These are phyloP conservation scores for Mus spretus DNA, from an alignment of 2,797 vertebrate genomes.

Conservation along the genomic window DNA sequence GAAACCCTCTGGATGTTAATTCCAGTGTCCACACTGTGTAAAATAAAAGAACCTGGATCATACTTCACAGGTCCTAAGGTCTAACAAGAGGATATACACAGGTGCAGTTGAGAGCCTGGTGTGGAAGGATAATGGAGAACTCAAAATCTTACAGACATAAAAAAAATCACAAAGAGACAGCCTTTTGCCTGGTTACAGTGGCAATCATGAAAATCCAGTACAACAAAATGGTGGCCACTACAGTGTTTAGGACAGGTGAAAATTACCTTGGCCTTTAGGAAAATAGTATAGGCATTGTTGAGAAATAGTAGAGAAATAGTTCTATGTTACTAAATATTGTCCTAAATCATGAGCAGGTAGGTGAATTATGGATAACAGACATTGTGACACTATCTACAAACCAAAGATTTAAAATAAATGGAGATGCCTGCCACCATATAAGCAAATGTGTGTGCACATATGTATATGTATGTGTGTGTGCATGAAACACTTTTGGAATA, in stretches of 20 bases:
- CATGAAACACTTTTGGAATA: too few relatives aligned
- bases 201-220: background rate
- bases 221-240: background rate
- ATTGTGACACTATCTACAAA: background rate
- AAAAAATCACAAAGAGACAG: background rate
- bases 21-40: background rate
- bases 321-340: background rate
- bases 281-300: background rate
- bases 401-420: background rate
- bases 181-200: background rate
- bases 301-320: background rate
- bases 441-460: background rate
- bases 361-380: background rate
- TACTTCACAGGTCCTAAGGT: background rate
- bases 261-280: background rate
- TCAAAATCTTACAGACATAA: background rate
- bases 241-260: background rate
- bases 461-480: background rate
- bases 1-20: too few relatives aligned
- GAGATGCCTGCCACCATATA: background rate
- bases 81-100: background rate
- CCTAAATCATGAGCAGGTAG: background rate
- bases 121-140: background rate
- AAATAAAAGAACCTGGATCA: background rate
- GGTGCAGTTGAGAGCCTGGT: background rate